Conservation (phyloP, 92 coral and sea anemone genomes). For the Actinostola sp. region DNA sequence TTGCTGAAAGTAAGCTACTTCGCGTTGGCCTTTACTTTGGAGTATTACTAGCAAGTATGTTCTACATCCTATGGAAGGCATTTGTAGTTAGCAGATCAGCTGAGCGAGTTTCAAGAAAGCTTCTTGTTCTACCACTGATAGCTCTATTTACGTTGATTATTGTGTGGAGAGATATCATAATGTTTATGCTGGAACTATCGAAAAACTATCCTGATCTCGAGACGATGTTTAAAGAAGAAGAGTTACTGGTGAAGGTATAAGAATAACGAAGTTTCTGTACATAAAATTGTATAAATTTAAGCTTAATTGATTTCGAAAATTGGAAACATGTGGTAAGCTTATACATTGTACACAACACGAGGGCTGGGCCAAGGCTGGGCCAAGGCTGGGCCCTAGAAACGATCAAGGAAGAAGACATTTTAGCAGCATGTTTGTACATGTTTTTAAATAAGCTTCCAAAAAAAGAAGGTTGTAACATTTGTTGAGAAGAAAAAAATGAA, state of each 20-base stretch:
- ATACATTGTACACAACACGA: too few relatives aligned
- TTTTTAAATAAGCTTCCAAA: too few relatives aligned
- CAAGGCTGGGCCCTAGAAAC: too few relatives aligned
- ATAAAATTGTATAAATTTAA: background rate
- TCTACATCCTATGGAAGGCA: conserved; percentile 44
- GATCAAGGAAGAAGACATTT: too few relatives aligned
- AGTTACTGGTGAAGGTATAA: conserved; percentile 48
- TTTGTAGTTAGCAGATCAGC: conserved; percentile 24
- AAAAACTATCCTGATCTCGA: conserved; percentile 35
- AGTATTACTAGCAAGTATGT: conserved; percentile 43
- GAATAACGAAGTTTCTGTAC: background rate
- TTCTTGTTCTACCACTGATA: conserved; percentile 38
- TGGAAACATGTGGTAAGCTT: too few relatives aligned
- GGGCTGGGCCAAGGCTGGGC: too few relatives aligned
- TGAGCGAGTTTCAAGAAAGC: conserved; percentile 21
- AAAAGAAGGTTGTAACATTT: too few relatives aligned
- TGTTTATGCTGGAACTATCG: conserved; percentile 30
- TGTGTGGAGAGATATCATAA: conserved; percentile 42
- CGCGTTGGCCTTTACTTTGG: conserved; percentile 40
- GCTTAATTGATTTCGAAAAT: too few relatives aligned
- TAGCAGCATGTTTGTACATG: too few relatives aligned
- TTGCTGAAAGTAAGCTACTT: conserved; percentile 37
- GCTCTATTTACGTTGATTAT: conserved; percentile 35
- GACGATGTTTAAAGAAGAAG: conserved; percentile 44
- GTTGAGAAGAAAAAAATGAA: too few relatives aligned